These are phyloP conservation scores for Timema cristinae DNA, from an alignment of 2,888 invertebrate species.

Conservation along the genomic window DNA sequence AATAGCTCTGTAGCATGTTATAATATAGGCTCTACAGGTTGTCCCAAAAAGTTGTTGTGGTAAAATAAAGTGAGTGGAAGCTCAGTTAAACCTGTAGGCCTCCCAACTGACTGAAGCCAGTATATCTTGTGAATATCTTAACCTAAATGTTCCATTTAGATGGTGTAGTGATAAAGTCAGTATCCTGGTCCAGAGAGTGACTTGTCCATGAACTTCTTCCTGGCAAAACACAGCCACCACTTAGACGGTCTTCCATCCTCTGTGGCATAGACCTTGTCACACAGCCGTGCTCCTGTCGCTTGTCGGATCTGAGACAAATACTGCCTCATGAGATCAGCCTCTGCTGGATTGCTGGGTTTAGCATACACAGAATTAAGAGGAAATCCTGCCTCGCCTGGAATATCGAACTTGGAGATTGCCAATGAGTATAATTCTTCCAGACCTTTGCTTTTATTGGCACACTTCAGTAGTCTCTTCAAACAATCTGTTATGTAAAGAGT, in stretches of 20 bases:
- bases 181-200: constrained; percentile 82
- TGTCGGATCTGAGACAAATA: constrained; percentile 93
- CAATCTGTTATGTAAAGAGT: constrained; percentile 98
- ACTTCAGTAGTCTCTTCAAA: constrained; percentile 88
- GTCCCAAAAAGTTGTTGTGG: no score
- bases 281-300: constrained; percentile 87
- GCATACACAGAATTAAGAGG: constrained; percentile 94
- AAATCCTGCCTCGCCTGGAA: constrained; percentile 93
- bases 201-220: constrained; percentile 99
- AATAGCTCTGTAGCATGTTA: no score
- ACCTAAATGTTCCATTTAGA: no score
- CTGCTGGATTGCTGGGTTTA: constrained; percentile 71
- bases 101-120: no score
- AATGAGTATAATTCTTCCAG: constrained; percentile 94
- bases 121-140: no score
- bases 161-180: background rate
- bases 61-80: no score
- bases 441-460: constrained; percentile 83
- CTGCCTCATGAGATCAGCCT: constrained; percentile 85
- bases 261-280: constrained; percentile 85
- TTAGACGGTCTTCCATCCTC: constrained; percentile 95
- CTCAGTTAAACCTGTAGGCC: no score
- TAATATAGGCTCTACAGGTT: no score
- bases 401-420: constrained; percentile 91
- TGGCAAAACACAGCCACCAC: constrained; percentile 99